Evolutionary conservation across 2,113 vertebrate species (phyloP).

Genomic region (Sigmodon hispidus): DNA sequence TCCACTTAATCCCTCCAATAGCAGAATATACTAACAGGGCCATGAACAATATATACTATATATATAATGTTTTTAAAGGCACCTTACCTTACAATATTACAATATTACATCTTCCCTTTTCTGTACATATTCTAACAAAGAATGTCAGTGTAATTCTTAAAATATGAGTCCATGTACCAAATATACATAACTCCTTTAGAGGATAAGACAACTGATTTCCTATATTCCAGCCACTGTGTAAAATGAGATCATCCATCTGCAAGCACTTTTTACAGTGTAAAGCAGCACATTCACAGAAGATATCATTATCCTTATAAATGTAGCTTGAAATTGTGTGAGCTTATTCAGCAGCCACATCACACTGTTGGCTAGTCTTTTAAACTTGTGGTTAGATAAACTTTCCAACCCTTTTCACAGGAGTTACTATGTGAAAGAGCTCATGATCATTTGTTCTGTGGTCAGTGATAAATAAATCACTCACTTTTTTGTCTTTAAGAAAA

Average conservation of each 20-base stretch:
- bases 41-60: background rate
- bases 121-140: background rate
- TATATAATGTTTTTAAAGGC: background rate
- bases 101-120: background rate
- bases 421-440: constrained; percentile 50
- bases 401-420: constrained; percentile 52
- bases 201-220: constrained; percentile 27
- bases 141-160: constrained; percentile 4
- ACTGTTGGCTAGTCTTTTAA: constrained; percentile 58
- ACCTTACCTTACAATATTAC: too few relatives aligned
- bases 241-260: constrained; percentile 61
- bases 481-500: constrained; percentile 61
- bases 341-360: constrained; percentile 70
- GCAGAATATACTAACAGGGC: constrained; percentile 27
- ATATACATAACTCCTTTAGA: constrained; percentile 3
- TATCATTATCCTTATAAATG: constrained; percentile 68
- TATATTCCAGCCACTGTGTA: constrained; percentile 44
- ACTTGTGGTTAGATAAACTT: constrained; percentile 60
- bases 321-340: constrained; percentile 59
- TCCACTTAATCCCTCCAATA: background rate
- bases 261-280: constrained; percentile 58
- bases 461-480: constrained; percentile 51
- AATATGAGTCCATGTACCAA: background rate
- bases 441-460: constrained; percentile 60
- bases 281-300: constrained; percentile 30